A percentile compares a stretch with the other conserved stretches of the same genome.
Conservation (phyloP, 2,113 vertebrate genomes). For the Nothoprocta perdicaria region DNA sequence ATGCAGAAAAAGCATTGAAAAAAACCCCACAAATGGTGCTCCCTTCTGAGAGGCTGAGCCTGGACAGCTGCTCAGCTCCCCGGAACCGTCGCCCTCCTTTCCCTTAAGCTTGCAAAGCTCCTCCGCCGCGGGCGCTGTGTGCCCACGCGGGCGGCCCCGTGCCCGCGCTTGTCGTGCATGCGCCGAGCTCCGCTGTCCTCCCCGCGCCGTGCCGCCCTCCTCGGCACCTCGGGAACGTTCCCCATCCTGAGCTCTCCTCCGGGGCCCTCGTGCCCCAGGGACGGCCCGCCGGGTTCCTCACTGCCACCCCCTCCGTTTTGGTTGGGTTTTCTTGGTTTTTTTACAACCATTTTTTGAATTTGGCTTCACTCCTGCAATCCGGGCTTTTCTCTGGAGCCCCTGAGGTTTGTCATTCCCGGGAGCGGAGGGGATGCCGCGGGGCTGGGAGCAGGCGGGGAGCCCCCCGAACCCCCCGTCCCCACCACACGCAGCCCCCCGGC, state of each 20-base stretch:
- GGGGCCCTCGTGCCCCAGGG: background rate
- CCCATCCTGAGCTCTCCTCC: background rate
- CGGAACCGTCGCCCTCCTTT: background rate
- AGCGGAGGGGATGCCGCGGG: too few species aligned
- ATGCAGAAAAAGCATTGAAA: conserved; percentile 22
- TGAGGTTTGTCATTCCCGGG: background rate
- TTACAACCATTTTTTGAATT: background rate
- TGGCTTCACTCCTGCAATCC: background rate
- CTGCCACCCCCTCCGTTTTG: conserved; percentile 18
- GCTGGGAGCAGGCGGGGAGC: too few species aligned
- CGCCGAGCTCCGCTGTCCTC: conserved; percentile 71
- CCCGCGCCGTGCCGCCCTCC: background rate
- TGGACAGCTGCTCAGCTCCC: conserved; percentile 37
- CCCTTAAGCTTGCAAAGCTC: conserved; percentile 55
- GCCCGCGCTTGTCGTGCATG: conserved; percentile 81
- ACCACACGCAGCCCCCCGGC: too few species aligned
- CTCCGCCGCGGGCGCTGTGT: conserved; percentile 26
- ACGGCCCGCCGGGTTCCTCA: background rate
- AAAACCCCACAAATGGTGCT: conserved; percentile 9
- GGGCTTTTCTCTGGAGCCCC: background rate
- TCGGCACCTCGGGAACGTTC: background rate
- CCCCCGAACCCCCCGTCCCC: too few species aligned
- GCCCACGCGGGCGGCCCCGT: conserved; percentile 77
- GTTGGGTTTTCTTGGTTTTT: too few species aligned
- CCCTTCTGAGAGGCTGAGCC: conserved; percentile 64